These are phyloP conservation scores for Gorsachius goisagi DNA, from an alignment of 2,113 vertebrate species.

Conservation along the genomic window DNA sequence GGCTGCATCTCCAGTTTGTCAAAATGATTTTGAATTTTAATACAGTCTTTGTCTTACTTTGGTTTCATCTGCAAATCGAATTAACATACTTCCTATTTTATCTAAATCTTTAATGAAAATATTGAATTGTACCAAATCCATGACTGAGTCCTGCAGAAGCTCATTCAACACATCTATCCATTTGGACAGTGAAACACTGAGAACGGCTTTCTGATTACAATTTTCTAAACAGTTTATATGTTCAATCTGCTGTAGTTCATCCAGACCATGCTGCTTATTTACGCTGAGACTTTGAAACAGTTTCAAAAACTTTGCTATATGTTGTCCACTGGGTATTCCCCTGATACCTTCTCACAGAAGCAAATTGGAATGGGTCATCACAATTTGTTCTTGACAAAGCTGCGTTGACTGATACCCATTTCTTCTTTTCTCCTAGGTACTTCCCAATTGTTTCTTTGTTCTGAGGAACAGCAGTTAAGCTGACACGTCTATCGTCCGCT, in stretches of 20 bases:
- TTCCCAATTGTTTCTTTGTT: constrained; percentile 15
- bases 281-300: background rate
- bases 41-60: background rate
- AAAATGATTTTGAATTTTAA: constrained; percentile 24
- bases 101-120: constrained; percentile 27
- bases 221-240: background rate
- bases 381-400: background rate
- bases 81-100: background rate
- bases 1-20: background rate
- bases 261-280: background rate
- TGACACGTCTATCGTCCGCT: background rate
- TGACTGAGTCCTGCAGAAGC: background rate
- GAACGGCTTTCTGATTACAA: background rate
- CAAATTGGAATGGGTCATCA: background rate
- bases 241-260: background rate
- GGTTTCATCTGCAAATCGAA: background rate
- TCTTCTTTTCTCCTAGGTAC: background rate
- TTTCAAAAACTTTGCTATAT: background rate
- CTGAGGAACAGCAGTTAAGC: background rate
- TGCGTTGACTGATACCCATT: background rate
- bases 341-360: background rate
- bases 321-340: background rate
- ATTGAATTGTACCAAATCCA: background rate
- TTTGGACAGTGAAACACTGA: background rate
- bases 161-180: background rate